Base-by-base conservation (phyloP, 1,140 invertebrate genomes). In the Polypedilum vanderplanki region DNA sequence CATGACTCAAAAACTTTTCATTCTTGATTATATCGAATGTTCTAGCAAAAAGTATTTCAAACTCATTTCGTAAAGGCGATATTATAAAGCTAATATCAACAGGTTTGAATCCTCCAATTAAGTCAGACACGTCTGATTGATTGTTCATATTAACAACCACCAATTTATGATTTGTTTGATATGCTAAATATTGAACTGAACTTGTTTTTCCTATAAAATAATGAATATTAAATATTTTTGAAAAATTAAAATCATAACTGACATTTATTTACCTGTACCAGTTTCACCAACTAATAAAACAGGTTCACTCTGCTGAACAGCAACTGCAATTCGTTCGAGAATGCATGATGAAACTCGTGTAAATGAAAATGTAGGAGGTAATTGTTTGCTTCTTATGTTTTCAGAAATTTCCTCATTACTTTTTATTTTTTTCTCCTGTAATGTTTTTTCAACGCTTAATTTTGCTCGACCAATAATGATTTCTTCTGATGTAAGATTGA, bases 91-190 rank as follows among this genome's bases (percentile, higher is more conserved):
- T 93, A 2, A 98, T 80, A 83, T 98, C 95, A 0, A 98, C 92
- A 0, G 98, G 98, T 83, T 99, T 99, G 79, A 94, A 98, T 1
- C 98, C 97, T 78, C 98, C 98, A 1, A 99, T 85, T 10, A 99
- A 85, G 87, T 99, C 98, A 2, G 93, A 89, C 73, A 93, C 95
- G 84, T 99, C 97, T 78, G 94, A 98, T 83, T 99, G 97, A 82
- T 99, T 97, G 82, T 98, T 99, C 92, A 99, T 94, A 83, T 99
- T 99, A n/a, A 99, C 93, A 0, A 99, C 96, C 64, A 93, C 86
- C 12, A 99, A 84, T 80, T 91, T 93, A 77, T 95, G 89, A 12
- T 92, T 90, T 0, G 92, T 90, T 77, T 91, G 88, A 77, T 90
- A 87, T 0, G 97, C 95, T 18, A 99, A 84, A 82, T 93, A 96